These are phyloP conservation scores for Halocynthia aurantium DNA, from an alignment of 23 tunicate genomes.

Conservation along the genomic window DNA sequence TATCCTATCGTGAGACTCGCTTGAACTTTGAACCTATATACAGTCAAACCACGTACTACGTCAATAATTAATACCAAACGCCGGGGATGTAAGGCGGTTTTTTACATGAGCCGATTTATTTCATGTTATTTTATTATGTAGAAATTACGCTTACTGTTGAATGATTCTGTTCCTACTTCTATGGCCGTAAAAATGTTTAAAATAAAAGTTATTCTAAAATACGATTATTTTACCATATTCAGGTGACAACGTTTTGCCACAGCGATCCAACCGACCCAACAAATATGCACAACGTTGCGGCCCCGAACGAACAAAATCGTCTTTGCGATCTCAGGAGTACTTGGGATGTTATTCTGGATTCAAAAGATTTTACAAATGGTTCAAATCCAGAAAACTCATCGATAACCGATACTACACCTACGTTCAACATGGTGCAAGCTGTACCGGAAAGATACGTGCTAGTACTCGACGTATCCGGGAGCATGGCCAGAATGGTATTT, in stretches of 20 bases:
- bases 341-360: slow-evolving; percentile 42
- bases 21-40: too few relatives aligned
- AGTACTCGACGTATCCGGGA: slow-evolving; percentile 44
- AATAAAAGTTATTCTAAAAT: not conserved
- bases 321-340: slow-evolving; percentile 33
- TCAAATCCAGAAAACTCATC: slow-evolving; percentile 3
- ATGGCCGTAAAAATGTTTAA: not conserved
- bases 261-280: slow-evolving; percentile 18
- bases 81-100: too few relatives aligned
- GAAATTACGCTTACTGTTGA: not conserved
- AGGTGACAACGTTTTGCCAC: slow-evolving; percentile 54
- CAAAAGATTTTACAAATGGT: slow-evolving; percentile 20
- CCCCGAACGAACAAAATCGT: slow-evolving; percentile 27
- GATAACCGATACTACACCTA: slow-evolving; percentile 20
- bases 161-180: slow-evolving; percentile 3
- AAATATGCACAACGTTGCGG: slow-evolving; percentile 33
- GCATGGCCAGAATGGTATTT: slow-evolving; percentile 26
- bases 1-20: too few relatives aligned
- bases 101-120: too few relatives aligned
- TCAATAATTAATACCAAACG: too few relatives aligned
- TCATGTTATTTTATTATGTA: too few relatives aligned
- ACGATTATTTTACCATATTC: not conserved
- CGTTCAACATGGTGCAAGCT: slow-evolving; percentile 11
- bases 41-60: too few relatives aligned
- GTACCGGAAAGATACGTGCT: slow-evolving; percentile 23